Percentiles rank a stretch among this genome's conserved stretches.
Conservation (phyloP, 2,113 vertebrate genomes). For the Muscicapa adusta region DNA sequence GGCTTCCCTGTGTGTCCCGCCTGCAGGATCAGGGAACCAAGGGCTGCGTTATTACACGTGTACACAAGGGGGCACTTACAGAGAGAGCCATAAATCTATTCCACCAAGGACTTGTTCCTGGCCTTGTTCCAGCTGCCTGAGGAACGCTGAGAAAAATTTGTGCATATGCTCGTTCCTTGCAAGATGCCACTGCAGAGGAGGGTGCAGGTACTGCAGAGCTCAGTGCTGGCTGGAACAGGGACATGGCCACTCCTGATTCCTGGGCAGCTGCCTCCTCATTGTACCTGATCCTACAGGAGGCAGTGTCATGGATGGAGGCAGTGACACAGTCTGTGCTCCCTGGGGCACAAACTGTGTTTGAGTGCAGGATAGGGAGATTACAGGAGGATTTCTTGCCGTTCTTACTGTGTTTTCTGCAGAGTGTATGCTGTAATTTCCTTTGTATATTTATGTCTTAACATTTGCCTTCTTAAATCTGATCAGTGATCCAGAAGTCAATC, state of each 20-base stretch:
- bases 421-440: neutral
- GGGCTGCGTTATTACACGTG: neutral
- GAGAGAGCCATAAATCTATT: neutral
- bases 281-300: neutral
- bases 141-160: neutral
- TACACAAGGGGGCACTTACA: constrained; percentile 34
- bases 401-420: neutral
- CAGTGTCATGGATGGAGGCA: neutral
- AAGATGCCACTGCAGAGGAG: neutral
- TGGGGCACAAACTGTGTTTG: neutral
- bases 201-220: neutral
- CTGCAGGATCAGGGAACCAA: neutral
- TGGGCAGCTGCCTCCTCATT: neutral
- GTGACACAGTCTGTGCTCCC: neutral
- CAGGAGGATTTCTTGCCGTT: neutral
- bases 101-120: neutral
- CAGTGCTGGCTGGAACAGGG: neutral
- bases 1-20: neutral
- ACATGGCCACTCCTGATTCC: neutral
- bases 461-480: neutral
- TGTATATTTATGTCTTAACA: neutral
- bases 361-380: neutral
- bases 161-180: neutral
- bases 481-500: constrained; percentile 5
- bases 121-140: neutral